Evolutionary conservation across 30 jellyfish, hydroid and myxozoan genomes (phyloP).

Genomic region (Sanderia malayensis): DNA sequence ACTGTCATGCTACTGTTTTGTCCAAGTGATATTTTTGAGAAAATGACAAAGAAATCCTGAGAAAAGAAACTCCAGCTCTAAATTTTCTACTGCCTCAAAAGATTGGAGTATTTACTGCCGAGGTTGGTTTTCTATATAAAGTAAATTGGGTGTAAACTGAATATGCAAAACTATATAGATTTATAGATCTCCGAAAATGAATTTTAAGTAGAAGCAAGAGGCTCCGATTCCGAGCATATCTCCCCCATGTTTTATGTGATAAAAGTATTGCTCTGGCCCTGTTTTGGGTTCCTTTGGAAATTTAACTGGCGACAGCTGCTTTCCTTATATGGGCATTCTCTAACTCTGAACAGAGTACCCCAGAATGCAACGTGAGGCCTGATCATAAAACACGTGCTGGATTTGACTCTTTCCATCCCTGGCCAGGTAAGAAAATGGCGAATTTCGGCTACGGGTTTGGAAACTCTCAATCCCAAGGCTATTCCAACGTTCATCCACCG

Average conservation of each 20-base stretch:
- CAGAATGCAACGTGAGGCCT: neutral
- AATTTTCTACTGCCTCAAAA: too few species aligned
- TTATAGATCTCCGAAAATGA: neutral
- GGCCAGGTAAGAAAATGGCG: constrained; percentile 61
- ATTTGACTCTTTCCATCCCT: neutral
- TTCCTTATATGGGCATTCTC: neutral
- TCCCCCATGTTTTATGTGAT: neutral
- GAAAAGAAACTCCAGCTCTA: too few species aligned
- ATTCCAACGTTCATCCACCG: constrained; percentile 63
- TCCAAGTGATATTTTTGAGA: too few species aligned
- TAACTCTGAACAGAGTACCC: neutral
- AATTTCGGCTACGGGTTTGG: constrained; percentile 92
- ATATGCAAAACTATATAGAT: neutral
- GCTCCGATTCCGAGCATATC: neutral
- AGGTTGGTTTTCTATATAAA: too few species aligned
- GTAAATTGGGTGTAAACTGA: too few species aligned
- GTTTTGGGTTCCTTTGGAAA: neutral
- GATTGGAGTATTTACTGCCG: too few species aligned
- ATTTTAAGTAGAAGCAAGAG: neutral
- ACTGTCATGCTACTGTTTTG: too few species aligned
- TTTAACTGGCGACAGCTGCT: neutral
- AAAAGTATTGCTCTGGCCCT: neutral
- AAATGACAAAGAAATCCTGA: too few species aligned
- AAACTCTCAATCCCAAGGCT: constrained; percentile 73
- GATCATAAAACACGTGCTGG: neutral